phyloP scores from a whole-genome alignment of 2,888 invertebrate species.

The Tetramorium bicarinatum region DNA sequence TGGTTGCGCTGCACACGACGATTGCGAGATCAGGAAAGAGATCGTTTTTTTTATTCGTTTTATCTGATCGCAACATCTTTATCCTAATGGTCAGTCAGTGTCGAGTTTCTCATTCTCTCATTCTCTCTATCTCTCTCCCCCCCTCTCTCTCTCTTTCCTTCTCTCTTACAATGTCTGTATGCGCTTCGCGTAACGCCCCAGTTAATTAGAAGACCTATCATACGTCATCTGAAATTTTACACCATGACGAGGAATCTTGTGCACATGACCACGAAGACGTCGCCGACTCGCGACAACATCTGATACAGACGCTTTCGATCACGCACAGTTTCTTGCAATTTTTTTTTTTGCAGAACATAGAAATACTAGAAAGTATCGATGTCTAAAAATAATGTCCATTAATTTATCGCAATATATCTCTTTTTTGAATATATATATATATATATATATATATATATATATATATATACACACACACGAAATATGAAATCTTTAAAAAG shows the following conservation, averaged over 20 bases:
- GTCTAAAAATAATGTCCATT: background rate
- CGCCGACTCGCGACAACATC: background rate
- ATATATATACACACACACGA: no score
- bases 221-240: constrained; percentile 53
- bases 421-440: background rate
- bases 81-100: constrained; percentile 1
- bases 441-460: background rate
- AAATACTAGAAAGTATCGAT: background rate
- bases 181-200: constrained; percentile 35
- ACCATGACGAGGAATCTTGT: constrained; percentile 32
- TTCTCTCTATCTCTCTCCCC: background rate
- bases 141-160: constrained; percentile 12
- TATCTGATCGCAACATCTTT: constrained; percentile 9
- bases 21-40: background rate
- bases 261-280: constrained; percentile 32
- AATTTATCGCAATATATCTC: background rate
- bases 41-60: background rate
- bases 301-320: constrained; percentile 15
- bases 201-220: constrained; percentile 48
- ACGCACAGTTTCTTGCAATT: constrained; percentile 4
- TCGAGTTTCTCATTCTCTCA: constrained; percentile 17
- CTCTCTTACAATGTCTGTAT: constrained; percentile 12
- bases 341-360: background rate
- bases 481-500: background rate
- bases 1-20: background rate